Conservation (phyloP, 2,113 vertebrate species). For the Apteryx owenii region DNA sequence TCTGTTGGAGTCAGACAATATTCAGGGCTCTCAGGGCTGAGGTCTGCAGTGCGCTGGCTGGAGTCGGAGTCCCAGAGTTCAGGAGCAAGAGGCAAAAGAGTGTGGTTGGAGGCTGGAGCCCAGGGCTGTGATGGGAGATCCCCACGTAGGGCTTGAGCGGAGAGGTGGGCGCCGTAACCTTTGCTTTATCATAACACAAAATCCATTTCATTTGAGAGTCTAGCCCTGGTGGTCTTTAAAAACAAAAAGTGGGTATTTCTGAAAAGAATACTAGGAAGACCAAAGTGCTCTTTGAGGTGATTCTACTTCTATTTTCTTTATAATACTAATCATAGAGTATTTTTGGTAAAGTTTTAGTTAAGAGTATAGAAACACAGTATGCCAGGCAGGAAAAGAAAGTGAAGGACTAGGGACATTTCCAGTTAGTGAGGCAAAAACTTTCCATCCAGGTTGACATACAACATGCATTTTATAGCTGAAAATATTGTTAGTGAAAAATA, state of each 20-base stretch:
- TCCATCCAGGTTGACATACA: background rate
- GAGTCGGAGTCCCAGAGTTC: background rate
- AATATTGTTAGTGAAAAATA: background rate
- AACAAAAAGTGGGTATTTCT: background rate
- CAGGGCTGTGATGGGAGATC: accelerated
- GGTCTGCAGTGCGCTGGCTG: background rate
- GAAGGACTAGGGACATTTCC: background rate
- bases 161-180: accelerated
- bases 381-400: accelerated
- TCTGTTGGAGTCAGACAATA: background rate
- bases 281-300: background rate
- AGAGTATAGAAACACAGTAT: background rate
- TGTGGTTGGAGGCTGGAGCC: background rate
- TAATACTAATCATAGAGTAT: background rate
- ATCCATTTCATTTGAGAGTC: background rate
- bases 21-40: accelerated
- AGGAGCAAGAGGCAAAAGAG: background rate
- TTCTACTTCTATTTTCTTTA: background rate
- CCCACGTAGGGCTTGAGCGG: background rate
- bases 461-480: background rate
- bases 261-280: background rate
- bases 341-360: background rate
- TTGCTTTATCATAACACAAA: background rate
- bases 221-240: background rate
- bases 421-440: background rate